A percentile compares a stretch with the other conserved stretches of the same genome.
Evolutionary conservation across 1,140 invertebrate genomes (phyloP).

Genomic region (Nasonia giraulti): DNA sequence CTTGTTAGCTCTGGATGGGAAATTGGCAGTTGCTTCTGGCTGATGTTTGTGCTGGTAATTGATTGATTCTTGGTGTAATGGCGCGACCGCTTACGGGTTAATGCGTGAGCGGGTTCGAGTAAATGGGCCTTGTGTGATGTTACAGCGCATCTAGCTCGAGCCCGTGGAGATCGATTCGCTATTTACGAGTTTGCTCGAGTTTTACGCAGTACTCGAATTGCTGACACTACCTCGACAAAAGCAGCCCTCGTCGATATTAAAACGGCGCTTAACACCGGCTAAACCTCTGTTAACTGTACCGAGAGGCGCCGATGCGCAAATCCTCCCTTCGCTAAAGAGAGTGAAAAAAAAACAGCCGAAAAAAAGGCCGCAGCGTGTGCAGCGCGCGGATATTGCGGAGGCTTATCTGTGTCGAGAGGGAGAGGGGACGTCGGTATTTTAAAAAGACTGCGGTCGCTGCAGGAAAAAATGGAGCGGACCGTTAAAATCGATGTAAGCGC

Average conservation of each 20-base stretch:
- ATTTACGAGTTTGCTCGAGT: not conserved
- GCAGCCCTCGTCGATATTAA: not conserved
- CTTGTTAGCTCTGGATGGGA: not conserved
- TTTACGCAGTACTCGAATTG: too few relatives aligned
- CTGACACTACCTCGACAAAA: too few relatives aligned
- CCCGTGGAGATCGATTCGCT: not conserved
- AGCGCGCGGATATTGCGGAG: constrained; percentile 36
- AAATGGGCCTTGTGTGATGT: not conserved
- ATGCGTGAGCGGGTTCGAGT: not conserved
- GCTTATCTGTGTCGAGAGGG: constrained; percentile 21
- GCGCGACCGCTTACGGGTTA: too few relatives aligned
- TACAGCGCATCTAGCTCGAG: not conserved
- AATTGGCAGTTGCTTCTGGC: constrained; percentile 20
- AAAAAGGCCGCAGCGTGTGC: not conserved
- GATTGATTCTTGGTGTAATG: not conserved
- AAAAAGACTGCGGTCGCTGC: constrained; percentile 46
- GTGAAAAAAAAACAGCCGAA: not conserved
- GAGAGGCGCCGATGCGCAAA: not conserved
- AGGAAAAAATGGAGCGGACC: constrained; percentile 28
- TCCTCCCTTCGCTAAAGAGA: not conserved
- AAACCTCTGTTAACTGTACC: not conserved
- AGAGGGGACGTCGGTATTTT: constrained; percentile 8
- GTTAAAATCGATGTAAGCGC: constrained; percentile 42
- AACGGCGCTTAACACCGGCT: not conserved
- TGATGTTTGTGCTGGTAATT: constrained; percentile 16